Evolutionary conservation across 1,140 invertebrate genomes (phyloP), one percentile per base, ranked within the genome.

Genomic region (Ceratina australensis): DNA sequence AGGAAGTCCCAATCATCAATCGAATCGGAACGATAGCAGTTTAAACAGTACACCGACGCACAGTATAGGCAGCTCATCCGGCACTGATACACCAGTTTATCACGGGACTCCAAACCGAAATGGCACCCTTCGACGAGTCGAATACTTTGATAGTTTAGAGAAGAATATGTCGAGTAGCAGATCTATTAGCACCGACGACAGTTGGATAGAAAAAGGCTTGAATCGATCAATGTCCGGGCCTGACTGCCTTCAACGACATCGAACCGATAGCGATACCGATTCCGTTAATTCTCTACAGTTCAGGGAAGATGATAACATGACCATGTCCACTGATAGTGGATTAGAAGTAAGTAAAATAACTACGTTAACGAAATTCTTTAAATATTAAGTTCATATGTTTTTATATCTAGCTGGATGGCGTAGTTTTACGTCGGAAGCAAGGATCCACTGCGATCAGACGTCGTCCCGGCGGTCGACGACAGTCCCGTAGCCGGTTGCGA

Each of bases 381-480:
- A 42, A 42, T 42, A 42, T 42, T 42, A 42, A 42, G 33, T 10
- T 42, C 8, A 1, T 24, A 42, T 16, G 63, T 56, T 8, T 78
- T 26, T 68, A 52, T 72, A 80, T 42, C 57, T 24, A 92, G 90
- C 49, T 92, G 69, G 91, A 92, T 65, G 90, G 91, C 2, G 89
- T 91, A 22, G 91, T 91, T 76, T 81, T 92, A 28, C 87, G 91
- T 73, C 86, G 91, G 24, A 92, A 92, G 68, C 91, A 90, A 75
- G 95, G 95, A 68, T 94, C 95, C 26, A 94, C 95, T 52, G 94
- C 96, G 47, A 94, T 97, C 82, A 93, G 94, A 89, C 91, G 96
- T 82, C 90, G 96, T 85, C 94, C 95, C 50, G 95, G 96, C 65
- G 94, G 94, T 73, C 91, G 94, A 78, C 92, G 94, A 84, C 94